These are phyloP conservation scores for Linnaemya tessellans DNA, from an alignment of 2,888 invertebrate genomes.

Conservation along the genomic window DNA sequence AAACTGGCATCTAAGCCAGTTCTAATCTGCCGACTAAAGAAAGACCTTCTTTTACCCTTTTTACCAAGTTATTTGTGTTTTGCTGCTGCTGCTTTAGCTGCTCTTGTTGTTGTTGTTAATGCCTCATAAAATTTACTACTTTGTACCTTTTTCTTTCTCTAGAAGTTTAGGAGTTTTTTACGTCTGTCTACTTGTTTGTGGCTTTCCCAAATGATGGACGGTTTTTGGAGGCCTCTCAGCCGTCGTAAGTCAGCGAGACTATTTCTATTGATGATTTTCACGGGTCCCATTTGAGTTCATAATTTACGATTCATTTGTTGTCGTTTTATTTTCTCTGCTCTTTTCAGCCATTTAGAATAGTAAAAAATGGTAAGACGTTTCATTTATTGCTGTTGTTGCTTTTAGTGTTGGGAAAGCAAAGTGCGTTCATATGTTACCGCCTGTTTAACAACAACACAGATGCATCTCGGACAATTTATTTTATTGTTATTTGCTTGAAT, in stretches of 20 bases:
- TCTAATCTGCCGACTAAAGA: slow-evolving; percentile 69
- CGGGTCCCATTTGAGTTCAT: slow-evolving; percentile 68
- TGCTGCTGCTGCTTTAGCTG: too few species aligned
- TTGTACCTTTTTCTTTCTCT: slow-evolving; percentile 49
- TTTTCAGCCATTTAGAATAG: slow-evolving; percentile 12
- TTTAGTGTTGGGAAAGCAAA: slow-evolving; percentile 49
- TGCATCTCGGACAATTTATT: slow-evolving; percentile 59
- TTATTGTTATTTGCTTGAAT: slow-evolving; percentile 34
- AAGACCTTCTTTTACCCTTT: slow-evolving; percentile 56
- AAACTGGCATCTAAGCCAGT: slow-evolving; percentile 67
- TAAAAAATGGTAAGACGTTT: slow-evolving; percentile 8
- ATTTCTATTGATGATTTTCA: slow-evolving; percentile 55
- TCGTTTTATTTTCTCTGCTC: not conserved
- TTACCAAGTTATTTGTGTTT: not conserved
- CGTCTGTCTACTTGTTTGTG: slow-evolving; percentile 26
- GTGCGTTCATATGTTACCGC: slow-evolving; percentile 70
- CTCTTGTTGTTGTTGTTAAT: slow-evolving; percentile 14
- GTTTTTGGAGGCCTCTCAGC: slow-evolving; percentile 39
- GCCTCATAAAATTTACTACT: slow-evolving; percentile 66
- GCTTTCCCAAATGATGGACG: slow-evolving; percentile 62
- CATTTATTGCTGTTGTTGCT: slow-evolving; percentile 1
- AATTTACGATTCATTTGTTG: slow-evolving; percentile 68
- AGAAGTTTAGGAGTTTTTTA: not conserved
- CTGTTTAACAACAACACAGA: slow-evolving; percentile 62
- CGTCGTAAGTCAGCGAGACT: slow-evolving; percentile 6